Evolutionary conservation across 2,888 invertebrate species (phyloP), one percentile per base, ranked within the genome.

Genomic region (Drosophila acutilabella): DNA sequence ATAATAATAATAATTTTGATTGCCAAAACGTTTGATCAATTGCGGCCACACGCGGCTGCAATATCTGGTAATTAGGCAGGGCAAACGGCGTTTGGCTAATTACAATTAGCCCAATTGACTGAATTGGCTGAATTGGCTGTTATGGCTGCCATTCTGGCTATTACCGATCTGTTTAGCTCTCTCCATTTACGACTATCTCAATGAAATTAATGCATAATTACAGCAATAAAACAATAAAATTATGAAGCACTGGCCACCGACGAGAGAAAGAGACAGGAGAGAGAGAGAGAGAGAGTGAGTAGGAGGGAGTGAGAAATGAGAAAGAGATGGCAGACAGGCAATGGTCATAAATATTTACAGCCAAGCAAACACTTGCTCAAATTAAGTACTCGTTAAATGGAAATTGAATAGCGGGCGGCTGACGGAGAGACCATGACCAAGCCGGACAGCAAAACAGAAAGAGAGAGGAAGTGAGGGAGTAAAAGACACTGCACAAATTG

Each of bases 341-440:
- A 69, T 56, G 69, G 74, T 71, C 72, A 87, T 87, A 89, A 87
- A 87, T 84, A 89, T 89, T 86, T 89, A 86, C 85, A 87, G 74
- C 86, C 80, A 76, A 84, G 78, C 84, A 84, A 88, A 86, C 85
- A 88, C 86, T 89, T 87, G 88, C 79, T 75, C 72, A 79, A 87
- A 87, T 87, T 87, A 87, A 89, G 86, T 84, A 89, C 85, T 88
- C 82, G 88, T 85, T 81, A 89, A 87, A 89, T 76, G 69, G 74
- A 81, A 81, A 87, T 82, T 80, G 85, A 81, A 87, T 87, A 73
- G 76, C 78, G 58, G 58, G 57, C 48, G 58, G 67, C 44, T 51
- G 33, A 47, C 33, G 52, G 41, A 40, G 44, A 44, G 36, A 65
- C 45, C 54, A 48, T 45, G 51, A 60, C 61, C 45, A 47, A 23